Percentiles rank a stretch among this genome's conserved stretches.
Conservation (phyloP, 2,113 vertebrate species). For the Phyllostomus discolor region DNA sequence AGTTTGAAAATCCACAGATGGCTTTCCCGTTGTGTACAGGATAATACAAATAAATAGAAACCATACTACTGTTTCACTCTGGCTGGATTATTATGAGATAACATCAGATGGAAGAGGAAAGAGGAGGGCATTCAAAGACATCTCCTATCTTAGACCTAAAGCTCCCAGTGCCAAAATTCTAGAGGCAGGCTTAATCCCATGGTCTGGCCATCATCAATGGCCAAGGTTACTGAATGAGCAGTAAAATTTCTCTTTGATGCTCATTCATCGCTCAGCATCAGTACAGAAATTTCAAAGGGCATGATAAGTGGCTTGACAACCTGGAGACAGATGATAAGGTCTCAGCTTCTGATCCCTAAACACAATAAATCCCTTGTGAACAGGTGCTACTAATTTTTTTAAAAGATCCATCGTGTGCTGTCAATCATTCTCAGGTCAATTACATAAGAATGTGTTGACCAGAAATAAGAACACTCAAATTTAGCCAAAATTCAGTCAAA, state of each 20-base stretch:
- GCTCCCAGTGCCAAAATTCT: constrained; percentile 23
- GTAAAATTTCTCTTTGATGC: constrained; percentile 51
- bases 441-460: neutral
- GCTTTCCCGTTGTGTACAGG: neutral
- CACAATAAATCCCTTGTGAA: constrained; percentile 54
- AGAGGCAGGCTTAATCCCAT: constrained; percentile 28
- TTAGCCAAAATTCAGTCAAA: neutral
- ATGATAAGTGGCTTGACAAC: constrained; percentile 66
- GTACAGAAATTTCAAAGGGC: constrained; percentile 63
- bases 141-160: constrained; percentile 8
- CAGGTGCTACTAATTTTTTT: constrained; percentile 55
- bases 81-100: constrained; percentile 34
- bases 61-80: neutral
- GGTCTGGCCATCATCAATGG: constrained; percentile 43
- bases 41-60: constrained; percentile 35
- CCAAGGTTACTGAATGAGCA: constrained; percentile 35
- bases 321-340: constrained; percentile 68
- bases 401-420: constrained; percentile 14
- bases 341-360: constrained; percentile 61
- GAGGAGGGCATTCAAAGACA: constrained; percentile 34
- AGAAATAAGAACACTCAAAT: constrained; percentile 6
- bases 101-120: constrained; percentile 30
- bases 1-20: constrained; percentile 24
- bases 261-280: constrained; percentile 54
- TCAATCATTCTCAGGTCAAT: constrained; percentile 50